These are phyloP conservation scores for Percopsis transmontana DNA, from an alignment of 2,113 vertebrate genomes.

Conservation along the genomic window DNA sequence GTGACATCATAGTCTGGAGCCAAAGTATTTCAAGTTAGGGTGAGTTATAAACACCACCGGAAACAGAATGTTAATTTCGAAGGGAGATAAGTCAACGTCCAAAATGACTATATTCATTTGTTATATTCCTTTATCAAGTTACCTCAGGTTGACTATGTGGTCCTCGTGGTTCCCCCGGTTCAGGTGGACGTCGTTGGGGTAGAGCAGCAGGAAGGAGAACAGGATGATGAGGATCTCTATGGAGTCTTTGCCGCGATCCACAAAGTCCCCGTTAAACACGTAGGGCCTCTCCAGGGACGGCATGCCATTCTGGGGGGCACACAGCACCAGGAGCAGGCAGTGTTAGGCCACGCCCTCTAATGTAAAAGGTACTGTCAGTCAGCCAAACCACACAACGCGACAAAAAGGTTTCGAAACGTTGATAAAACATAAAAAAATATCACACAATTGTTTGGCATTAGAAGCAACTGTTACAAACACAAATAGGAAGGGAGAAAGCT, in stretches of 20 bases:
- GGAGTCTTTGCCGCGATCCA: conserved; percentile 91
- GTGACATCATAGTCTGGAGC: no score
- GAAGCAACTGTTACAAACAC: no score
- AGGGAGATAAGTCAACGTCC: no score
- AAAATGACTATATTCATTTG: not conserved
- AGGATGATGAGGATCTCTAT: conserved; percentile 91
- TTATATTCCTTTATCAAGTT: not conserved
- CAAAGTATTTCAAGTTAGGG: no score
- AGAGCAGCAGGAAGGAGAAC: conserved; percentile 90
- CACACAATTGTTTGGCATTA: no score
- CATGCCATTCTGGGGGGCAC: conserved; percentile 85
- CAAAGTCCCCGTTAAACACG: conserved; percentile 93
- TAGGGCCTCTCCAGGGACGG: conserved; percentile 90
- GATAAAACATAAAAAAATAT: no score
- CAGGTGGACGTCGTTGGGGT: conserved; percentile 88
- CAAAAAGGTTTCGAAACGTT: no score
- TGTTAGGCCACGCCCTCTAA: not conserved
- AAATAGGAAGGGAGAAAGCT: not conserved
- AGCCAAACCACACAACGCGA: no score
- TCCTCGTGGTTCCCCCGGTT: conserved; percentile 96
- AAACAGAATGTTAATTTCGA: no score
- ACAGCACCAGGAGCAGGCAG: not conserved
- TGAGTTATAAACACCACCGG: no score
- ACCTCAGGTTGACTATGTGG: conserved; percentile 92
- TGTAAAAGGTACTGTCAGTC: no score